These are phyloP conservation scores for Perodicticus potto DNA, from an alignment of 2,797 vertebrate genomes.

Conservation along the genomic window DNA sequence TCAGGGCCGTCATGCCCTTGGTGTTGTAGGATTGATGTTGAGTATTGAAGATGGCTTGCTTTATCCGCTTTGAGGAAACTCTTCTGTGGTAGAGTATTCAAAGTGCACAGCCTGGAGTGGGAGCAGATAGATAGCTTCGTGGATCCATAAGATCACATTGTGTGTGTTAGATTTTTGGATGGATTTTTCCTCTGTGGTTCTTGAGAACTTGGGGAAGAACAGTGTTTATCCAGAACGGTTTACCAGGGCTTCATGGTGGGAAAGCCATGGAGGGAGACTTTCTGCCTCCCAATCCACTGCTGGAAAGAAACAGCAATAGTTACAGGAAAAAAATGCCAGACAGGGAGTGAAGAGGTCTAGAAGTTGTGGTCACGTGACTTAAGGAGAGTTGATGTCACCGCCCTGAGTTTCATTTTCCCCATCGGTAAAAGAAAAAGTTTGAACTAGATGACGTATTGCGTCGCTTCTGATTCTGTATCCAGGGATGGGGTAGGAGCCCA, in stretches of 20 bases:
- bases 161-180: neutral
- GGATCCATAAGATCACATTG: neutral
- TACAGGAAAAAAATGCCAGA: neutral
- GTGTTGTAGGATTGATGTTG: neutral
- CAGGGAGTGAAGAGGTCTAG: neutral
- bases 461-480: neutral
- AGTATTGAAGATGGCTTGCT: neutral
- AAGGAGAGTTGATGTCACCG: neutral
- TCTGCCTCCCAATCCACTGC: neutral
- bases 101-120: neutral
- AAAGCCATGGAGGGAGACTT: neutral
- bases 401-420: conserved; percentile 8
- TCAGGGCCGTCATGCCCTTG: neutral
- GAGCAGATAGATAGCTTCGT: neutral
- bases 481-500: neutral
- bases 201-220: neutral
- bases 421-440: neutral
- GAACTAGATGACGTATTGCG: neutral
- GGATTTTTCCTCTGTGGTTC: neutral
- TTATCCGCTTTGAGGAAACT: neutral
- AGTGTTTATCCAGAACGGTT: neutral
- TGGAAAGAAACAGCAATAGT: neutral
- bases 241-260: neutral
- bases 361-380: neutral
- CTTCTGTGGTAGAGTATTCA: neutral